Percentiles rank a stretch among this genome's conserved stretches.
phyloP scores from a whole-genome alignment of 1,140 invertebrate genomes.

The Samia ricini region DNA sequence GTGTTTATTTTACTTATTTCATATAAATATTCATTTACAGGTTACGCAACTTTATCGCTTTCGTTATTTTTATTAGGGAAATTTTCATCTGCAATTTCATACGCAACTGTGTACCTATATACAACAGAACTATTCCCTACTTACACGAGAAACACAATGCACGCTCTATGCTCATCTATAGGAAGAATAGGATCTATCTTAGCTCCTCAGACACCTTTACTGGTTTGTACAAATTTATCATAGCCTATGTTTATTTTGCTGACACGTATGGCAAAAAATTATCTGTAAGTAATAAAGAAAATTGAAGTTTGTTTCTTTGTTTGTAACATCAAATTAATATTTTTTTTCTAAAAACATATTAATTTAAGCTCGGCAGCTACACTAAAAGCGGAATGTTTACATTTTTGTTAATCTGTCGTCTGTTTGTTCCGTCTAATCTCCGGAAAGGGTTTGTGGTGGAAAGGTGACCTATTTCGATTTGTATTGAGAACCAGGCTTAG shows the following conservation, averaged over 20 bases:
- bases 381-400: not conserved
- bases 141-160: conserved; percentile 76
- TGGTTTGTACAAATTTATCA: conserved; percentile 50
- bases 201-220: conserved; percentile 78
- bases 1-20: no score
- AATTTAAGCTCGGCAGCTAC: not conserved
- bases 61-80: conserved; percentile 77
- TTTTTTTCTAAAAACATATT: not conserved
- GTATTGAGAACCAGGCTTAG: no score
- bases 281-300: not conserved
- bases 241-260: not conserved
- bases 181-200: conserved; percentile 81
- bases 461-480: no score
- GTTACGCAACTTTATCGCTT: conserved; percentile 10
- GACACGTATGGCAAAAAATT: no score
- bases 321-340: not conserved
- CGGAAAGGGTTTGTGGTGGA: no score
- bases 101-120: conserved; percentile 81
- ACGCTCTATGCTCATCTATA: conserved; percentile 81
- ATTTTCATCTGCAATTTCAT: conserved; percentile 79
- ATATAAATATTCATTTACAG: conserved; percentile 6
- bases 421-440: no score
- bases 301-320: not conserved
- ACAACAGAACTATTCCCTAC: conserved; percentile 85
- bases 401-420: not conserved